Evolutionary conservation across 2,888 invertebrate species (phyloP).

Genomic region (Autographa pulchrina): DNA sequence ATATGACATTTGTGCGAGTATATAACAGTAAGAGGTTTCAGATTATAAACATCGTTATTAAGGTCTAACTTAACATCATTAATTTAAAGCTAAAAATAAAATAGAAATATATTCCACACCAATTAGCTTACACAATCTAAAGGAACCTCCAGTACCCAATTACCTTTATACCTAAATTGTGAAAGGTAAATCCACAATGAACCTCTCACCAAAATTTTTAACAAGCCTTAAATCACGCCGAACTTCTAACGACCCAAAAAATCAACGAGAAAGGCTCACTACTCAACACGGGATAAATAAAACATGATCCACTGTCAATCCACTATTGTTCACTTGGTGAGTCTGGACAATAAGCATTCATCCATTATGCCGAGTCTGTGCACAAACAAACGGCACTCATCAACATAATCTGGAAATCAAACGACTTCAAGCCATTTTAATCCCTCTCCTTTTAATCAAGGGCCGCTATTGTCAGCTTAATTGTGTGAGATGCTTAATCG

Average conservation of each 20-base stretch:
- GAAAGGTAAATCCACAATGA: conserved; percentile 11
- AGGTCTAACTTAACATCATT: background rate
- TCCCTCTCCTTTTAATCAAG: conserved; percentile 68
- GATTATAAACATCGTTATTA: no score
- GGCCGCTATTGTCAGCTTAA: conserved; percentile 67
- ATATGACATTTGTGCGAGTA: no score
- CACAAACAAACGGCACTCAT: conserved; percentile 53
- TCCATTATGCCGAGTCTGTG: conserved; percentile 42
- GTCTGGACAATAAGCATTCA: conserved; percentile 44
- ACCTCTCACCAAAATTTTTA: conserved; percentile 31
- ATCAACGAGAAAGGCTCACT: conserved; percentile 19
- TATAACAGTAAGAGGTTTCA: no score
- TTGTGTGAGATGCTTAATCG: conserved; percentile 62
- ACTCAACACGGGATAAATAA: conserved; percentile 49
- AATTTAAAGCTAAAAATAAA: background rate
- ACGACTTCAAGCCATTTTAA: conserved; percentile 60
- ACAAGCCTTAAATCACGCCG: conserved; percentile 35
- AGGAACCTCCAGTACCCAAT: conserved; percentile 21
- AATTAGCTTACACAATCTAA: background rate
- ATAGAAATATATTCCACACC: background rate
- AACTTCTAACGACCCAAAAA: conserved; percentile 40
- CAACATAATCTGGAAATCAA: conserved; percentile 65
- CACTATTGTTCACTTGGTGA: conserved; percentile 56
- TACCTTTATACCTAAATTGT: conserved; percentile 16
- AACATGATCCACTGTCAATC: conserved; percentile 53